Base-by-base conservation (phyloP, 2,113 vertebrate genomes). In the Ceyx margarethae region DNA sequence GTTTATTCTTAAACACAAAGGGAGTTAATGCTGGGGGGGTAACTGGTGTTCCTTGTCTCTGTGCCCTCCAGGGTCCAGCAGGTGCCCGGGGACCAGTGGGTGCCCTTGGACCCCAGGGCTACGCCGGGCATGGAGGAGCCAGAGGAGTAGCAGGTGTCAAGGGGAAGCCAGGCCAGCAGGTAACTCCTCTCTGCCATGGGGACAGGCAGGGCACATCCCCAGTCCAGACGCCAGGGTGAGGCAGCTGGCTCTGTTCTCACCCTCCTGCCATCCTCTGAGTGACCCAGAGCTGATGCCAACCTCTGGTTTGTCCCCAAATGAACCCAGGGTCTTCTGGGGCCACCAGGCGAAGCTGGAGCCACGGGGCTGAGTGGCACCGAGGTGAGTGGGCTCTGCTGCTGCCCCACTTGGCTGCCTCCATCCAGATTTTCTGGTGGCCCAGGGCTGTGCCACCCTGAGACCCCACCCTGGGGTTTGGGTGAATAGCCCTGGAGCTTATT, bases 81-180 rank as follows among this genome's bases (percentile, higher is more conserved):
- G 97, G 97, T 13, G 54, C 60, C 66, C 43, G 0, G 35, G 98
- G 98, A 5, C 69, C 16, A 9, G 80, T 43, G 2, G 98, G 98
- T 50, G 73, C 33, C 37, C 83, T 69, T 0, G 98, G 98, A 48
- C 94, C 95, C n/a, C 90, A 43, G 50, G 98, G 98, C 21, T 81
- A 94, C 11, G 1, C 37, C 0, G 98, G 98, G 9, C 81, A 58
- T 1, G 96, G 97, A 95, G 98, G 98, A 43, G 90, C 96, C 67
- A 84, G 95, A 42, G 98, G 98, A 13, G 90, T 72, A 5, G 73
- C 10, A 2, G 98, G 98, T 15, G 31, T 51, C 14, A 98, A 97
- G 89, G 98, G 98, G 33, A 95, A 97, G 35, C 91, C 89, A 11
- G 98, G 98, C 73, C 61, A 29, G 57, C 96, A 97, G 98, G 98